Percentiles rank a stretch among this genome's conserved stretches.
phyloP scores from a whole-genome alignment of 2,797 vertebrate genomes.

The Spea hammondii region DNA sequence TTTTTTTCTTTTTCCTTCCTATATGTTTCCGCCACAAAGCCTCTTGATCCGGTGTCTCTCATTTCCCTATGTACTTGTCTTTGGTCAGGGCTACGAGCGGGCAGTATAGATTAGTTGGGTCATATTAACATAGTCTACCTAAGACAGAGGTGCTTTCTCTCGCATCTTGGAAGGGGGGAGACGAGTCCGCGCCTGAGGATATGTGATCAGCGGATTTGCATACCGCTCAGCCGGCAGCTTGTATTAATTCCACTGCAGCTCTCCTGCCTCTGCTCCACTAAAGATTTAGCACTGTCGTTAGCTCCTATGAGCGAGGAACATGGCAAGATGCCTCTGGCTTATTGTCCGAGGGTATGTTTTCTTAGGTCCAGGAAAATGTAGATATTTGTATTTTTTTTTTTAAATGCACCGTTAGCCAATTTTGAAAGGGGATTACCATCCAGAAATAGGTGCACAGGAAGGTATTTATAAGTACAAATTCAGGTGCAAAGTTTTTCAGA shows the following conservation, averaged over 20 bases:
- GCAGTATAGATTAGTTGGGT: constrained; percentile 47
- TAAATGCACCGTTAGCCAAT: too few species aligned
- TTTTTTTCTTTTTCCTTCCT: constrained; percentile 4
- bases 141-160: constrained; percentile 34
- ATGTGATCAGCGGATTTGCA: constrained; percentile 53
- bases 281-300: constrained; percentile 48
- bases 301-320: constrained; percentile 29
- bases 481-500: too few species aligned
- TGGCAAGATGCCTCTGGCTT: constrained; percentile 17
- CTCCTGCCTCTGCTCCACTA: constrained; percentile 47
- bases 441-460: too few species aligned
- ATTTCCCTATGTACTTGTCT: constrained; percentile 30
- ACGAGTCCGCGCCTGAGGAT: constrained; percentile 43
- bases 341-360: neutral
- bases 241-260: constrained; percentile 52
- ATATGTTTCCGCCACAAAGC: constrained; percentile 6
- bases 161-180: constrained; percentile 28
- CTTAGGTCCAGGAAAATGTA: too few species aligned
- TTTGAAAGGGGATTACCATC: too few species aligned
- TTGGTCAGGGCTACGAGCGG: constrained; percentile 39
- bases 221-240: constrained; percentile 45
- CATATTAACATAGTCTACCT: constrained; percentile 49
- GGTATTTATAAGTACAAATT: too few species aligned
- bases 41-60: constrained; percentile 13
- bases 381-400: too few species aligned